Percentiles rank a stretch among this genome's conserved stretches.
phyloP scores from a whole-genome alignment of 1,140 invertebrate species.

The Adoxophyes honmai region DNA sequence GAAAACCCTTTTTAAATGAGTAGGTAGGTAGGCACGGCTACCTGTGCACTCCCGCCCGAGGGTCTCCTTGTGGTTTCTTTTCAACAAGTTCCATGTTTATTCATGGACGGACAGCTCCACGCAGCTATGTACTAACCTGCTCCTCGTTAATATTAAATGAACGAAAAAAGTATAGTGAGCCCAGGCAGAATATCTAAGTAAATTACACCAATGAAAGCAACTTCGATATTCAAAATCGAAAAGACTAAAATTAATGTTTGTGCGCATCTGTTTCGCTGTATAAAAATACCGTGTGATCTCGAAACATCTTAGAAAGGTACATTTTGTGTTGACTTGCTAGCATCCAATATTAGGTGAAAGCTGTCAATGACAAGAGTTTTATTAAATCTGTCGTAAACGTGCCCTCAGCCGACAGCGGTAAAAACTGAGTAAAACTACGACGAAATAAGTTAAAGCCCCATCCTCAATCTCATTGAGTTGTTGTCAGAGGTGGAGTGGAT shows the following conservation, averaged over 20 bases:
- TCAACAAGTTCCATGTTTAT: background rate
- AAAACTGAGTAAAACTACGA: background rate
- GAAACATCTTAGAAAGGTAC: background rate
- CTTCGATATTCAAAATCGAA: too few relatives aligned
- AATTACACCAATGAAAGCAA: too few relatives aligned
- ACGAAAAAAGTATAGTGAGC: too few relatives aligned
- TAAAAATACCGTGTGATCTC: too few relatives aligned
- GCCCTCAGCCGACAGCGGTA: constrained; percentile 2
- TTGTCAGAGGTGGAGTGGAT: too few relatives aligned
- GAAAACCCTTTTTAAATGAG: constrained; percentile 21
- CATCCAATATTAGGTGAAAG: constrained; percentile 10
- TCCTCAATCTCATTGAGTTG: too few relatives aligned
- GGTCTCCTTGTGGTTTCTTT: constrained; percentile 2
- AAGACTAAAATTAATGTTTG: too few relatives aligned
- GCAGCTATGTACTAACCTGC: background rate
- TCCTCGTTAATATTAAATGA: too few relatives aligned
- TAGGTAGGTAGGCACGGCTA: background rate
- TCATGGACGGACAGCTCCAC: background rate
- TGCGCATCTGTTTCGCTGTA: too few relatives aligned
- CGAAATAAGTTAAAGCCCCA: too few relatives aligned
- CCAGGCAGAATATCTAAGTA: too few relatives aligned
- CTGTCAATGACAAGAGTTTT: constrained; percentile 11
- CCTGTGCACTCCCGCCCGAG: background rate
- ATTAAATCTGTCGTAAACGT: constrained; percentile 14
- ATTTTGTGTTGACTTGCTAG: background rate